Evolutionary conservation across 2,113 vertebrate genomes (phyloP).

Genomic region (Ranitomeya imitator): DNA sequence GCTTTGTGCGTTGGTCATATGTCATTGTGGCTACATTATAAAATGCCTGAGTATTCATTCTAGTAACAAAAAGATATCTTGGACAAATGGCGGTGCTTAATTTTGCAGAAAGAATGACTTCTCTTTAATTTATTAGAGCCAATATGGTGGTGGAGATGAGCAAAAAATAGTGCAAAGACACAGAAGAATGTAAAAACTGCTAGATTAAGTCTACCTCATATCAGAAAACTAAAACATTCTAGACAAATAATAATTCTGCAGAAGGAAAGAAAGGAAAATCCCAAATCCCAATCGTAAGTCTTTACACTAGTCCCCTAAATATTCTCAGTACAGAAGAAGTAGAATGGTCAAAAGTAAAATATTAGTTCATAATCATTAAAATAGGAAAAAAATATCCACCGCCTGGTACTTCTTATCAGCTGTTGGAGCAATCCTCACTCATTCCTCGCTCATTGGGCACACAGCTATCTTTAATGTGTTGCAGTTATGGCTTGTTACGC

Average conservation of each 20-base stretch:
- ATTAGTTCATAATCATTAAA: too few species aligned
- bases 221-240: background rate
- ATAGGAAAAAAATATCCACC: too few species aligned
- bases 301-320: too few species aligned
- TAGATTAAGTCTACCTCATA: background rate
- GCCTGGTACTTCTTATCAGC: too few species aligned
- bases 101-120: background rate
- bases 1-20: constrained; percentile 43
- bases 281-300: too few species aligned
- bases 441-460: too few species aligned
- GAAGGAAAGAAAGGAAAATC: background rate
- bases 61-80: constrained; percentile 32
- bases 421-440: too few species aligned
- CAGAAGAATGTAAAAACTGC: background rate
- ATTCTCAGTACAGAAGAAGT: too few species aligned
- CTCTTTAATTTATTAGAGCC: background rate
- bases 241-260: background rate
- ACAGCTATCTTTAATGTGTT: too few species aligned
- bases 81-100: constrained; percentile 3
- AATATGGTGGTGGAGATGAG: background rate
- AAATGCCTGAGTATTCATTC: constrained; percentile 34
- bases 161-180: background rate
- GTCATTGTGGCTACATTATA: constrained; percentile 37
- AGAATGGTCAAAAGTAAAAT: too few species aligned
- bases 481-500: too few species aligned